These are phyloP conservation scores for Emydocephalus ijimae DNA, from an alignment of 2,113 vertebrate genomes.

Conservation along the genomic window DNA sequence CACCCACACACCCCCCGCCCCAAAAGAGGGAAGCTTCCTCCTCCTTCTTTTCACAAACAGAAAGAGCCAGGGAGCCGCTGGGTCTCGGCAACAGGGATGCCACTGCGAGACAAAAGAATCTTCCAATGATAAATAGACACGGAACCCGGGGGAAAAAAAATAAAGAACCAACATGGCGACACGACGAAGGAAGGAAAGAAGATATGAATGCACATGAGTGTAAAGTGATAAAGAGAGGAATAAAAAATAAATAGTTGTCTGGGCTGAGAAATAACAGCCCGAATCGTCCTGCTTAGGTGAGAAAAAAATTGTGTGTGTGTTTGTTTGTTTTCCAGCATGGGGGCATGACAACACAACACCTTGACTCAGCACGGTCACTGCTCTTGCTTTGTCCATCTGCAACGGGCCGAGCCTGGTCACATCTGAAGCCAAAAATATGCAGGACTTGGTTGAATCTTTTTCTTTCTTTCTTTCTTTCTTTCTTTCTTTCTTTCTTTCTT, in stretches of 20 bases:
- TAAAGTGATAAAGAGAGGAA: not conserved
- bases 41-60: not conserved
- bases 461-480: no score
- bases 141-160: not conserved
- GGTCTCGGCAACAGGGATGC: not conserved
- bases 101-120: not conserved
- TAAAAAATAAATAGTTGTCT: slow-evolving; percentile 33
- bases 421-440: not conserved
- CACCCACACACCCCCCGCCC: no score
- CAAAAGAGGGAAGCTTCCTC: not conserved
- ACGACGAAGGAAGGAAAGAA: not conserved
- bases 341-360: not conserved
- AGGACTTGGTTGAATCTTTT: not conserved
- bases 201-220: not conserved
- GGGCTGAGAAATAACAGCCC: not conserved
- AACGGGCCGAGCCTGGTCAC: no score
- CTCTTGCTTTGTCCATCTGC: no score
- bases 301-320: not conserved
- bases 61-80: not conserved
- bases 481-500: no score
- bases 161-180: not conserved
- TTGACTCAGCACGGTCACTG: no score
- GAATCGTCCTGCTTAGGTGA: not conserved
- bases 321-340: not conserved
- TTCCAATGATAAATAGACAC: slow-evolving; percentile 24